Conservation (phyloP, 2,113 vertebrate genomes). For the Anolis carolinensis region DNA sequence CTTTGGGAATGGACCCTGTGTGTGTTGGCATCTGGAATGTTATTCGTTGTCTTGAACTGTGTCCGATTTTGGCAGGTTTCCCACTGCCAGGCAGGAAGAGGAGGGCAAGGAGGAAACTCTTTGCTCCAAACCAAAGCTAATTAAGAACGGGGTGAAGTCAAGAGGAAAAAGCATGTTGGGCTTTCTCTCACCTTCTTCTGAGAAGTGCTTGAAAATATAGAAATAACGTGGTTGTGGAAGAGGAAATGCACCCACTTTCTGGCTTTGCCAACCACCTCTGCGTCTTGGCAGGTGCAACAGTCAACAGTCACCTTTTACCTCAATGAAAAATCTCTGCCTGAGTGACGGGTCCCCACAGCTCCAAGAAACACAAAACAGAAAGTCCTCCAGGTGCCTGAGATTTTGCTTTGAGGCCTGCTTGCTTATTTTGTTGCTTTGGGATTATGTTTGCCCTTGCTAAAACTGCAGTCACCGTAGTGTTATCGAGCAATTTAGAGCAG, state of each 20-base stretch:
- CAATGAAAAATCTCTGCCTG: constrained; percentile 54
- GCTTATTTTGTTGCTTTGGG: constrained; percentile 50
- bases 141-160: background rate
- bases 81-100: background rate
- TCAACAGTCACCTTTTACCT: constrained; percentile 38
- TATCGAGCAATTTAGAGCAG: too few species aligned
- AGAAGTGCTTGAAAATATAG: constrained; percentile 15
- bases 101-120: background rate
- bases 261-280: constrained; percentile 54
- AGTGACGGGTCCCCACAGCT: constrained; percentile 52
- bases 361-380: constrained; percentile 60
- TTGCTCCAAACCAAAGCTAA: background rate
- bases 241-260: constrained; percentile 9
- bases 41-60: constrained; percentile 5
- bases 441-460: constrained; percentile 59
- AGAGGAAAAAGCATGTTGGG: constrained; percentile 3
- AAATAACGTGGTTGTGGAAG: background rate
- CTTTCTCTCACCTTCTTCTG: background rate
- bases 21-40: constrained; percentile 16
- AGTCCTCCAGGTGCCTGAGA: constrained; percentile 62
- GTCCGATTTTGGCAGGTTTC: constrained; percentile 15
- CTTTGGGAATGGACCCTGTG: background rate
- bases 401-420: constrained; percentile 49
- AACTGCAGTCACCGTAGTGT: constrained; percentile 38
- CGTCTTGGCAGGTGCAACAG: constrained; percentile 55